Evolutionary conservation across 2,888 invertebrate species (phyloP), one percentile per base, ranked within the genome.

Genomic region (Pseudococcus viburni): DNA sequence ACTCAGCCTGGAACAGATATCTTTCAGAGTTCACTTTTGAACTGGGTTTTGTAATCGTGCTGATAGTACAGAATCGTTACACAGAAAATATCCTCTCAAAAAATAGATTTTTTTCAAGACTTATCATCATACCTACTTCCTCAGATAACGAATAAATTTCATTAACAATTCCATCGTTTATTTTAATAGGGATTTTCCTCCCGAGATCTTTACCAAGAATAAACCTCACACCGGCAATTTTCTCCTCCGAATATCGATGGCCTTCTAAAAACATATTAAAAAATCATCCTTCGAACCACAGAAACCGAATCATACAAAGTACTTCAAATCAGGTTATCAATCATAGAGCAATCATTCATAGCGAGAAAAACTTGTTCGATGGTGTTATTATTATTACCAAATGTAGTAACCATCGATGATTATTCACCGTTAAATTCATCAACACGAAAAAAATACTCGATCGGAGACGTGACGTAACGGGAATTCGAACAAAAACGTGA

Each of bases 281-380:
- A 15, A n/a, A 59, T 59, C 19, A 19, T 59, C 33, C 68, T 73
- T 33, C 12, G 12, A 33, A 73, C 68, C 26, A 12, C 33, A 73
- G 11, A 64, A 17, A 17, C 59, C 12, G 46, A 46, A 46, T 46
- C 5, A n/a, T 19, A 73, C 68, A 73, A 26, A 73, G 68, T 33
- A 73, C 33, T 33, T 73, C 68, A 73, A 73, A 73, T 73, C 68
- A 73, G 68, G 68, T 73, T 73, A 73, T 73, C 68, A 33, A 73
- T 73, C 33, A 73, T 73, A 12, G 12, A 73, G 22, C 12, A 26
- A 73, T 59, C n/a, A 59, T 19, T 59, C 9, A 1, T 0, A 59
- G 59, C 33, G 15, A 73, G 68, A 73, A 73, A 26, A 73, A 73
- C 68, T 33, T 33, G 68, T 33, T 73, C 26, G 26, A 73, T 73